Evolutionary conservation across 2,113 vertebrate genomes (phyloP).

Genomic region (Steatornis caripensis): DNA sequence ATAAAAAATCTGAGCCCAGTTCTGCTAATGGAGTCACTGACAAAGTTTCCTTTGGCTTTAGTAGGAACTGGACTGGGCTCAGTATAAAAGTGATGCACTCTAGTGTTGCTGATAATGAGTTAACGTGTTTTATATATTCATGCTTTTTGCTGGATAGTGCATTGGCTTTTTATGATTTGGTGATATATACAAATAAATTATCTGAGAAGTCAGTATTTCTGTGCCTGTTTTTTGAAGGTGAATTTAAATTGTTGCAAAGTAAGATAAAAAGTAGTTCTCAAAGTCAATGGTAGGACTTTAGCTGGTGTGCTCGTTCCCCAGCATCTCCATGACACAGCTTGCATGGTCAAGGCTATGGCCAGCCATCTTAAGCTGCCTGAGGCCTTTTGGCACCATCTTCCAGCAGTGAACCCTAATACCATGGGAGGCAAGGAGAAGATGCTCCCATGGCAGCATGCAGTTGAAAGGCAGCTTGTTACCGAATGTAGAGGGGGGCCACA

Average conservation of each 20-base stretch:
- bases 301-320: not conserved
- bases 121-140: slow-evolving; percentile 45
- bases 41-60: not conserved
- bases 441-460: not conserved
- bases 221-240: not conserved
- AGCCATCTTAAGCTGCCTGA: not conserved
- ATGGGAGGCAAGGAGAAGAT: not conserved
- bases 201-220: not conserved
- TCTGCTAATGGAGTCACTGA: not conserved
- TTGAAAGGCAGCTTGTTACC: not conserved
- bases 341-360: not conserved
- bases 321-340: not conserved
- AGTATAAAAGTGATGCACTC: not conserved
- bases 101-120: not conserved
- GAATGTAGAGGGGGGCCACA: not conserved
- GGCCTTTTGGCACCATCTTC: not conserved
- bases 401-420: not conserved
- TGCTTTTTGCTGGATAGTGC: slow-evolving; percentile 45
- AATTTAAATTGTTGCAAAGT: not conserved
- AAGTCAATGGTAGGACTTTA: rapidly evolving
- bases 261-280: not conserved
- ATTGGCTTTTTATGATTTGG: slow-evolving; percentile 55
- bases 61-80: not conserved
- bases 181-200: slow-evolving; percentile 55
- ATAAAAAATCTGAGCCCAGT: not conserved